A percentile compares a stretch with the other conserved stretches of the same genome.
phyloP scores from a whole-genome alignment of 2,113 vertebrate species.

The Emydocephalus ijimae region DNA sequence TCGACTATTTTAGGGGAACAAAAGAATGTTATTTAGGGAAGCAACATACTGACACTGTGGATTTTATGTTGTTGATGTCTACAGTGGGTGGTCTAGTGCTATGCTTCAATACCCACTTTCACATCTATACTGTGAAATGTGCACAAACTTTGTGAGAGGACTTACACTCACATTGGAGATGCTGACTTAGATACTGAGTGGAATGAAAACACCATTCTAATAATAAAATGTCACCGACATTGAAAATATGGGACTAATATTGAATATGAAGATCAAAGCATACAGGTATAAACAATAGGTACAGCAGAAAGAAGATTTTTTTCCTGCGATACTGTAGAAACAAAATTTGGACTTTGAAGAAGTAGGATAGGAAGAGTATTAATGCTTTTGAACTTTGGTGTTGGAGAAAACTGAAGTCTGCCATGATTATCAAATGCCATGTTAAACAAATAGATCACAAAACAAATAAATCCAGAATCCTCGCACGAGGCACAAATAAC shows the following conservation, averaged over 20 bases:
- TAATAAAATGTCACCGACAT: neutral
- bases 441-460: neutral
- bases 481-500: neutral
- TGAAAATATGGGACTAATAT: neutral
- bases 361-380: neutral
- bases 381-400: neutral
- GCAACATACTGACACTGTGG: neutral
- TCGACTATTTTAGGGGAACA: neutral
- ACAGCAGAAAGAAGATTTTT: neutral
- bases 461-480: neutral
- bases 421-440: neutral
- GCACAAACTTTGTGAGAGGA: neutral
- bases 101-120: neutral
- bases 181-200: no score
- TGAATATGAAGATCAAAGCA: neutral
- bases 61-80: no score
- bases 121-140: neutral
- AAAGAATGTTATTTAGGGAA: neutral
- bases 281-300: neutral
- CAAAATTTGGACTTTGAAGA: neutral
- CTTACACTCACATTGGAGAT: neutral
- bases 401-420: neutral
- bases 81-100: no score
- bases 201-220: neutral
- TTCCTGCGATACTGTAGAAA: neutral